These are phyloP conservation scores for Drosophila mayaguana DNA, from an alignment of 2,888 invertebrate species.

Conservation along the genomic window DNA sequence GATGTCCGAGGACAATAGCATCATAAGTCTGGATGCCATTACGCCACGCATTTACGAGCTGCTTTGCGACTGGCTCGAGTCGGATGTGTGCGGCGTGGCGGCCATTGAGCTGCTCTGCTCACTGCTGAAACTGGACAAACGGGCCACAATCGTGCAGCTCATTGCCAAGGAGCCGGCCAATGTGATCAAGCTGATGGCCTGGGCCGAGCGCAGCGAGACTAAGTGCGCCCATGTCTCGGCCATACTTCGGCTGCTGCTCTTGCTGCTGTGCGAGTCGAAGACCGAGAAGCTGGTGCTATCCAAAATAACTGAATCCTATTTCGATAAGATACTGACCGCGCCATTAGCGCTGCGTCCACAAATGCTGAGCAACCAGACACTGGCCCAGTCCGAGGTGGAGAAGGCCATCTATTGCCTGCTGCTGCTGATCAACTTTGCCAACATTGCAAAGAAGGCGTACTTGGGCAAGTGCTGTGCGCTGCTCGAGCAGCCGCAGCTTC, in stretches of 20 bases:
- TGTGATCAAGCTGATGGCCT: conserved; percentile 74
- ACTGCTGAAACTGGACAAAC: conserved; percentile 70
- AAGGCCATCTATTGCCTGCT: conserved; percentile 80
- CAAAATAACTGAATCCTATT: conserved; percentile 83
- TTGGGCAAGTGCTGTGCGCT: conserved; percentile 81
- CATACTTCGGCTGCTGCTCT: conserved; percentile 75
- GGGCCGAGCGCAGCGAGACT: conserved; percentile 78
- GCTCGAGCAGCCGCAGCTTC: conserved; percentile 80
- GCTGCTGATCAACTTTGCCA: conserved; percentile 82
- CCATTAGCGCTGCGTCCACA: conserved; percentile 74
- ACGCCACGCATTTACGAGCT: conserved; percentile 80
- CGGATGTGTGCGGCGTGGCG: conserved; percentile 77
- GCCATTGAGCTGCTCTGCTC: conserved; percentile 77
- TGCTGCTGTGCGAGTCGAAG: conserved; percentile 77
- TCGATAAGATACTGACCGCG: conserved; percentile 82
- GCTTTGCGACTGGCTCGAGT: conserved; percentile 77
- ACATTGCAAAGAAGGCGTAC: conserved; percentile 83
- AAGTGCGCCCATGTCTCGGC: conserved; percentile 72
- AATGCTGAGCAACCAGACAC: conserved; percentile 56
- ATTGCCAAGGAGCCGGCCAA: conserved; percentile 75
- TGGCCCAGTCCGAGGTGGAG: conserved; percentile 74
- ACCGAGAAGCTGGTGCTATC: conserved; percentile 83
- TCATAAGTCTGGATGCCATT: conserved; percentile 81
- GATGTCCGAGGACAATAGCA: conserved; percentile 66
- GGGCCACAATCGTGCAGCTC: conserved; percentile 59